Conservation (phyloP, 92 coral and sea anemone genomes). For the Diadumene lineata region DNA sequence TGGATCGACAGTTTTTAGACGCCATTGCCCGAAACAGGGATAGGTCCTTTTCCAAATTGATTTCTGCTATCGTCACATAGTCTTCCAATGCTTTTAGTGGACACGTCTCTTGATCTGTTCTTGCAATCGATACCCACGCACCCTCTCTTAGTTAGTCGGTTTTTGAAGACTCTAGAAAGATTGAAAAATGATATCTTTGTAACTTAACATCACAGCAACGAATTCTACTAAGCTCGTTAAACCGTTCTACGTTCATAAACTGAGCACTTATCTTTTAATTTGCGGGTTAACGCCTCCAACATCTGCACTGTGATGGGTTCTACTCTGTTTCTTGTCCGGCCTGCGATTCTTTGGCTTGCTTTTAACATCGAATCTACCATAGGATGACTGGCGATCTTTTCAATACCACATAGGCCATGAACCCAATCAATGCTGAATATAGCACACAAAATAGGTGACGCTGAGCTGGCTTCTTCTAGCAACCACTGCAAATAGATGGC, state of each 20-base stretch:
- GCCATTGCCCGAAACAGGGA: constrained; percentile 27
- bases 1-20: constrained; percentile 14
- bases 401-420: constrained; percentile 35
- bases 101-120: constrained; percentile 20
- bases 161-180: constrained; percentile 52
- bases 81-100: constrained; percentile 39
- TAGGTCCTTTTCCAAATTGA: constrained; percentile 22
- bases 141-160: constrained; percentile 53
- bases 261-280: constrained; percentile 23
- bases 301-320: constrained; percentile 45
- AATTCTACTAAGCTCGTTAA: constrained; percentile 12
- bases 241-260: background rate
- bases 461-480: constrained; percentile 17
- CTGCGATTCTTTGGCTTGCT: constrained; percentile 41
- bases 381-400: constrained; percentile 36
- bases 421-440: constrained; percentile 52
- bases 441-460: constrained; percentile 36
- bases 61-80: constrained; percentile 19
- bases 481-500: constrained; percentile 42
- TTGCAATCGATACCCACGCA: constrained; percentile 50
- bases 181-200: constrained; percentile 11
- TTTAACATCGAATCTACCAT: constrained; percentile 31
- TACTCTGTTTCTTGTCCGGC: constrained; percentile 29
- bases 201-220: constrained; percentile 43
- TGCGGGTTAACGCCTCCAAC: constrained; percentile 33